phyloP scores from a whole-genome alignment of 2,797 vertebrate genomes.

The Argentina silus region DNA sequence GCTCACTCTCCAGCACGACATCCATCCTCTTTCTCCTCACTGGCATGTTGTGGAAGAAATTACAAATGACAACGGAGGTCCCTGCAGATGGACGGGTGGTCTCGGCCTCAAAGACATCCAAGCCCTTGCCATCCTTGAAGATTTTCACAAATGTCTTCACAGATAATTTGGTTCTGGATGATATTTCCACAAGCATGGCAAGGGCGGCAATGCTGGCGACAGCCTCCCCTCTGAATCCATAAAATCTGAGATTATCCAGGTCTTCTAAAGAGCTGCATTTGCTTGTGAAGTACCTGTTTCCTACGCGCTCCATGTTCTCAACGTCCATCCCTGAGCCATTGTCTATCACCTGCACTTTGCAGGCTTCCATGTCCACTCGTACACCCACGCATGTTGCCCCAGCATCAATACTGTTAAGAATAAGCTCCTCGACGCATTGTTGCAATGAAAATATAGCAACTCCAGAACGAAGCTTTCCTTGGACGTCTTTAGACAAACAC shows the following conservation, averaged over 20 bases:
- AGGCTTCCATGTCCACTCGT: slow-evolving; percentile 87
- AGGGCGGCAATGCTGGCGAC: slow-evolving; percentile 87
- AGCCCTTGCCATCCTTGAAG: slow-evolving; percentile 83
- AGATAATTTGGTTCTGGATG: slow-evolving; percentile 80
- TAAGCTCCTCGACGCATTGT: slow-evolving; percentile 93
- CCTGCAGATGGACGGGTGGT: slow-evolving; percentile 83
- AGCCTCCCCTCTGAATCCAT: slow-evolving; percentile 94
- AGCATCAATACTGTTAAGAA: slow-evolving; percentile 92
- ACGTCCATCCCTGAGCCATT: slow-evolving; percentile 86
- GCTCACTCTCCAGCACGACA: slow-evolving; percentile 86
- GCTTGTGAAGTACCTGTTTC: slow-evolving; percentile 88
- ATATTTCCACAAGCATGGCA: slow-evolving; percentile 87
- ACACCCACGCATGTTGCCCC: slow-evolving; percentile 89
- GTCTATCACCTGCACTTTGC: slow-evolving; percentile 92
- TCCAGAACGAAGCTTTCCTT: slow-evolving; percentile 86
- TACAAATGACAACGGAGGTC: slow-evolving; percentile 88
- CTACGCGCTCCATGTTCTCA: slow-evolving; percentile 82
- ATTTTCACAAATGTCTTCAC: slow-evolving; percentile 86
- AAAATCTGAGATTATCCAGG: slow-evolving; percentile 84
- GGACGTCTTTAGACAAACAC: slow-evolving; percentile 83
- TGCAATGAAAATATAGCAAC: slow-evolving; percentile 85
- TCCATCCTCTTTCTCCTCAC: slow-evolving; percentile 90
- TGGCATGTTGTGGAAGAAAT: slow-evolving; percentile 91
- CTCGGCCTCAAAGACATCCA: slow-evolving; percentile 82
- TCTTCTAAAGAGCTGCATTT: slow-evolving; percentile 86